These are phyloP conservation scores for Epistrophe grossulariae DNA, from an alignment of 2,888 invertebrate species.

Conservation along the genomic window DNA sequence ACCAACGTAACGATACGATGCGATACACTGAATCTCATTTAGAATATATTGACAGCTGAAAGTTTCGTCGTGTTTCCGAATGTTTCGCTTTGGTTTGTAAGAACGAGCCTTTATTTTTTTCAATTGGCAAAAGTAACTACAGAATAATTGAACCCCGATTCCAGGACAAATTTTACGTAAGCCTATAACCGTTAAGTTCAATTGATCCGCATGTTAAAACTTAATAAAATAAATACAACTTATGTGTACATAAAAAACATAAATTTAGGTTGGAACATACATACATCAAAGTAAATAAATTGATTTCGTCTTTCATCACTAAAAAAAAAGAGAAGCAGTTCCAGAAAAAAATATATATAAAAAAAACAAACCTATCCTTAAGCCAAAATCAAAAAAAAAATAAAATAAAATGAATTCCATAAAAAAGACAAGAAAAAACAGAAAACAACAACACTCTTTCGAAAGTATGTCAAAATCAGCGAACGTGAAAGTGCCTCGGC, in stretches of 20 bases:
- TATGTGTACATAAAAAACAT: background rate
- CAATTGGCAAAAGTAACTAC: too few relatives aligned
- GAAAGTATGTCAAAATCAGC: slow-evolving; percentile 77
- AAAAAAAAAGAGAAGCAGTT: slow-evolving; percentile 1
- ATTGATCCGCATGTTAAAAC: background rate
- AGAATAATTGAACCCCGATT: too few relatives aligned
- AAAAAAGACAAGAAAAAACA: slow-evolving; percentile 27
- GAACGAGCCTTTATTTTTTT: too few relatives aligned
- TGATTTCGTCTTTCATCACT: slow-evolving; percentile 17
- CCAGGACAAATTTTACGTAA: background rate
- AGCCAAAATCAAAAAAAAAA: background rate
- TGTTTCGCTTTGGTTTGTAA: too few relatives aligned
- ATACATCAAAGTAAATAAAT: slow-evolving; percentile 11
- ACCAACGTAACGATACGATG: too few relatives aligned
- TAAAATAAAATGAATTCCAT: background rate
- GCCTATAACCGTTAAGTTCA: background rate
- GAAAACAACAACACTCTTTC: slow-evolving; percentile 36
- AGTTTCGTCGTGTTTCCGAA: too few relatives aligned
- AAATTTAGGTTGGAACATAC: background rate
- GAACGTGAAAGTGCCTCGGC: slow-evolving; percentile 73
- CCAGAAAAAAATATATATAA: slow-evolving; percentile 30
- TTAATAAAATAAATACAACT: background rate
- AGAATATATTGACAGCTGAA: too few relatives aligned
- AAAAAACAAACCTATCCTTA: slow-evolving; percentile 12
- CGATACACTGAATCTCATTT: too few relatives aligned